phyloP scores from a whole-genome alignment of 2,797 vertebrate species.

The Leptodactylus fallax region DNA sequence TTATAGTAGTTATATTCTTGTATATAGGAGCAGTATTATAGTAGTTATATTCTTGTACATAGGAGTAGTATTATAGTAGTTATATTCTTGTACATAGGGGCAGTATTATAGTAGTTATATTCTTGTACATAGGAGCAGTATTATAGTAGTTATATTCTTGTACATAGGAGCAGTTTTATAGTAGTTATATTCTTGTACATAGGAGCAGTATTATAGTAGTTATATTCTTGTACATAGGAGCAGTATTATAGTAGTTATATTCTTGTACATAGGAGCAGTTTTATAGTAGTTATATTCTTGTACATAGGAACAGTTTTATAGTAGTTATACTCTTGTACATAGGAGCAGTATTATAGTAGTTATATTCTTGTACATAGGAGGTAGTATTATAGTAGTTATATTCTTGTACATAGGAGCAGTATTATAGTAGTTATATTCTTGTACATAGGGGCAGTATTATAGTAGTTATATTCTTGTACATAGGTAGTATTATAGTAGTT shows the following conservation, averaged over 20 bases:
- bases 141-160: conserved; percentile 1
- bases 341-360: not conserved
- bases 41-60: not conserved
- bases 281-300: conserved; percentile 2
- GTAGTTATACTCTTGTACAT: not conserved
- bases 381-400: too few species aligned
- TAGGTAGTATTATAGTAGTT: not conserved
- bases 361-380: too few species aligned
- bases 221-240: not conserved
- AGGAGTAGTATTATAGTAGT: not conserved
- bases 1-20: not conserved
- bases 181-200: not conserved
- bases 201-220: not conserved
- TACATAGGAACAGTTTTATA: not conserved
- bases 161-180: not conserved
- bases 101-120: not conserved
- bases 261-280: not conserved
- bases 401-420: too few species aligned
- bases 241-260: conserved; percentile 2
- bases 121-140: not conserved
- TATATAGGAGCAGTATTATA: not conserved
- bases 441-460: not conserved
- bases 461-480: not conserved
- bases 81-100: not conserved
- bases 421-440: too few species aligned